Conservation (phyloP, 1,140 invertebrate species). For the Oedothorax gibbosus region DNA sequence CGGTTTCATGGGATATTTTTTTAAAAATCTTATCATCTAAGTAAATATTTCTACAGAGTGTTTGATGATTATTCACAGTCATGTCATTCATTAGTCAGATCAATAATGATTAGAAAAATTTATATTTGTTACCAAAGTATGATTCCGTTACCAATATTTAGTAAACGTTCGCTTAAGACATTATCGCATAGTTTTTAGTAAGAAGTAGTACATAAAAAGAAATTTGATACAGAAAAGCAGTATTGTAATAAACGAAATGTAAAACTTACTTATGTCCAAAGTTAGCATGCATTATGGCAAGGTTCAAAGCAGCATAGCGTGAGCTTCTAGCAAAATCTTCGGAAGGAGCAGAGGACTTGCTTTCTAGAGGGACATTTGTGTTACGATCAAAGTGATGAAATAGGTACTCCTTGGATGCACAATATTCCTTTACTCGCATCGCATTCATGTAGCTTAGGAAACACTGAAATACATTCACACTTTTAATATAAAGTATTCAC, state of each 20-base stretch:
- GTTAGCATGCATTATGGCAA: slow-evolving; percentile 86
- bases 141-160: no score
- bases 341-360: slow-evolving; percentile 67
- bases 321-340: slow-evolving; percentile 81
- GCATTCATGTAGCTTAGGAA: slow-evolving; percentile 92
- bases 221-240: background rate
- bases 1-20: no score
- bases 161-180: no score
- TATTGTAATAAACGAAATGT: background rate
- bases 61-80: no score
- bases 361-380: slow-evolving; percentile 68
- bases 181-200: no score
- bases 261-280: slow-evolving; percentile 82
- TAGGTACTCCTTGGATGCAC: slow-evolving; percentile 83
- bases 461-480: slow-evolving; percentile 75
- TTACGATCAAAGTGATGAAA: slow-evolving; percentile 87
- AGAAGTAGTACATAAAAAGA: no score
- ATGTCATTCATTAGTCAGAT: no score
- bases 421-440: slow-evolving; percentile 86
- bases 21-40: no score
- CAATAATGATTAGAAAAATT: no score
- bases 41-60: no score
- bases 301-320: slow-evolving; percentile 88
- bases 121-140: no score
- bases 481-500: no score